These are phyloP conservation scores for Lophotriccus pileatus DNA, from an alignment of 2,797 vertebrate species.

Conservation along the genomic window DNA sequence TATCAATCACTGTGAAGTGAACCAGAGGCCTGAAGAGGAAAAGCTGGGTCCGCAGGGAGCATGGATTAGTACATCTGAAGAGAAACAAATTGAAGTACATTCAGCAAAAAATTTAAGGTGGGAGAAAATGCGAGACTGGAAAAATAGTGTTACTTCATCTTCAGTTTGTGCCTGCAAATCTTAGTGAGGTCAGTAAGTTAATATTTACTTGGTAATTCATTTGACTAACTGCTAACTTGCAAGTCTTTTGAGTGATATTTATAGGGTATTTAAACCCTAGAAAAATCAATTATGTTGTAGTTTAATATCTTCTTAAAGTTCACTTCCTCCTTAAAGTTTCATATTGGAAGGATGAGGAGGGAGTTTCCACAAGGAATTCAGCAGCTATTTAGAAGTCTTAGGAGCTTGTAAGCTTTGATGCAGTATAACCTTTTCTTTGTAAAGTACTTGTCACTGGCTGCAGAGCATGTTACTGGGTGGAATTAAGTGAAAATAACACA, in stretches of 20 bases:
- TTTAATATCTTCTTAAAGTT: background rate
- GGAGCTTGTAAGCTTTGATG: background rate
- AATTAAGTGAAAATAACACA: background rate
- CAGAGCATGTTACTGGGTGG: background rate
- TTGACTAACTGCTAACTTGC: background rate
- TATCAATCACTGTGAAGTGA: background rate
- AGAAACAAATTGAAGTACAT: background rate
- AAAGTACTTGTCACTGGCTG: background rate
- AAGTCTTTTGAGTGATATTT: background rate
- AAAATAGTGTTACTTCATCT: background rate
- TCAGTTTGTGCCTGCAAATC: background rate
- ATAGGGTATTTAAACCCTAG: background rate
- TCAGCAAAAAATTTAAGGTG: background rate
- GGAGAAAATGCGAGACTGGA: background rate
- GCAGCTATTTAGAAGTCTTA: background rate
- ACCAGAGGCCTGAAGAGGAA: background rate
- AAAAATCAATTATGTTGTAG: background rate
- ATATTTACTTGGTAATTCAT: background rate
- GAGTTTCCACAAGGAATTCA: background rate
- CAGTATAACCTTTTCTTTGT: background rate
- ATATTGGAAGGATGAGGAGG: background rate
- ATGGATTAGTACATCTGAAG: background rate
- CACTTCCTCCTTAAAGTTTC: background rate
- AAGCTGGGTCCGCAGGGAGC: background rate
- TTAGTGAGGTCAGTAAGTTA: background rate